Percentiles rank a stretch among this genome's conserved stretches.
phyloP scores from a whole-genome alignment of 2,797 vertebrate species.

The Leptatherina wallacei region DNA sequence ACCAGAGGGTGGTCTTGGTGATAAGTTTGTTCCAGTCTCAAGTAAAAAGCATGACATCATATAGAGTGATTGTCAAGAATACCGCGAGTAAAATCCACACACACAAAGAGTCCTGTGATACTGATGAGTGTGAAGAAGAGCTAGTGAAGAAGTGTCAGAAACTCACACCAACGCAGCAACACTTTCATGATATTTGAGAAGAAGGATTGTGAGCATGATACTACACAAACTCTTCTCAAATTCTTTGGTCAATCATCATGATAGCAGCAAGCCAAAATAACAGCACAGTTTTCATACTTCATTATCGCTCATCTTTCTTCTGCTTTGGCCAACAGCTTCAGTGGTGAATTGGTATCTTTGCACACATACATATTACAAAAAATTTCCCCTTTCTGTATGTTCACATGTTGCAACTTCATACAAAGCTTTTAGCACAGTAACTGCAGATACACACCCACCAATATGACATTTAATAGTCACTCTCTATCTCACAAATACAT shows the following conservation, averaged over 20 bases:
- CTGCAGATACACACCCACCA: conserved; percentile 56
- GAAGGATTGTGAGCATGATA: conserved; percentile 15
- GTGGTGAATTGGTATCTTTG: conserved; percentile 5
- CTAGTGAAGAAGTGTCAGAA: conserved; percentile 41
- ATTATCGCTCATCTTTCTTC: conserved; percentile 47
- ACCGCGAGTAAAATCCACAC: conserved; percentile 42
- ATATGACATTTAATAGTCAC: conserved; percentile 64
- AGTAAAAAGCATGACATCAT: conserved; percentile 14
- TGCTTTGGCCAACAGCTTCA: conserved; percentile 9
- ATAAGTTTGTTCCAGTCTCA: conserved; percentile 13
- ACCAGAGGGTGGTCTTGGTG: background rate
- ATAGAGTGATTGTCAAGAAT: conserved; percentile 18
- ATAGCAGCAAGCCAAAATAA: conserved; percentile 37
- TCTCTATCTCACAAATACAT: conserved; percentile 50
- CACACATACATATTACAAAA: background rate
- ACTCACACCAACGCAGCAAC: conserved; percentile 45
- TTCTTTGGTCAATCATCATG: conserved; percentile 21
- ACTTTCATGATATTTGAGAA: conserved; percentile 28
- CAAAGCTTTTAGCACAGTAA: conserved; percentile 30
- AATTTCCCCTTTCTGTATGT: conserved; percentile 3
- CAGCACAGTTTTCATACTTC: conserved; percentile 68
- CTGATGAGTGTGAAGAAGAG: conserved; percentile 41
- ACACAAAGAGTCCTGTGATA: conserved; percentile 22
- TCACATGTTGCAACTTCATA: conserved; percentile 8
- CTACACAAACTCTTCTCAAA: conserved; percentile 23